Conservation (phyloP, 1,140 invertebrate genomes). For the Branchinecta lynchi region DNA sequence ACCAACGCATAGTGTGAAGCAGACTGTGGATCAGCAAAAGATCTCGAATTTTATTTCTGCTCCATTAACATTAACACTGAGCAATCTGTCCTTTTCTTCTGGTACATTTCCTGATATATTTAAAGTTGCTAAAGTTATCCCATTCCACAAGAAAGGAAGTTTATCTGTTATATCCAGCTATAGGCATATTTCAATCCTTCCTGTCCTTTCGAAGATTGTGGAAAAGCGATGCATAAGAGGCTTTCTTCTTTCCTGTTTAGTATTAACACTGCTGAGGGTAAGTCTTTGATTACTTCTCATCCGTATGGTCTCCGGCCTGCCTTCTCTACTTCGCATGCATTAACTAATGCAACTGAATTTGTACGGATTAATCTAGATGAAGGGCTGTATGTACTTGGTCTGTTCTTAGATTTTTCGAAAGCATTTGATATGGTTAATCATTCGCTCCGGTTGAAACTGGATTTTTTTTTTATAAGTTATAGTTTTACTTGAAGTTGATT, state of each 20-base stretch:
- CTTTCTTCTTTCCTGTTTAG: constrained; percentile 9
- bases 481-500: no score
- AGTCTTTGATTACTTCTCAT: constrained; percentile 6
- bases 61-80: neutral
- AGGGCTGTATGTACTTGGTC: no score
- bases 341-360: neutral
- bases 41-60: constrained; percentile 1
- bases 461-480: no score
- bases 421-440: no score
- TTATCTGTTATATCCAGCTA: constrained; percentile 2
- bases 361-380: constrained; percentile 3
- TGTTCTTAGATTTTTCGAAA: no score
- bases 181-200: constrained; percentile 1
- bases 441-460: no score
- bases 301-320: neutral
- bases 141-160: neutral
- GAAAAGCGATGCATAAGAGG: no score
- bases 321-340: constrained; percentile 5
- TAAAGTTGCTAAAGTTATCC: constrained; percentile 6
- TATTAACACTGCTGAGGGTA: constrained; percentile 4
- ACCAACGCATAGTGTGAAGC: neutral
- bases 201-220: constrained; percentile 5
- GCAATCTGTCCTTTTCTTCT: neutral
- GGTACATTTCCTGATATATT: constrained; percentile 10
- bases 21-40: constrained; percentile 1